Evolutionary conservation across 2,113 vertebrate genomes (phyloP).

Genomic region (Sinocyclocheilus rhinocerous): DNA sequence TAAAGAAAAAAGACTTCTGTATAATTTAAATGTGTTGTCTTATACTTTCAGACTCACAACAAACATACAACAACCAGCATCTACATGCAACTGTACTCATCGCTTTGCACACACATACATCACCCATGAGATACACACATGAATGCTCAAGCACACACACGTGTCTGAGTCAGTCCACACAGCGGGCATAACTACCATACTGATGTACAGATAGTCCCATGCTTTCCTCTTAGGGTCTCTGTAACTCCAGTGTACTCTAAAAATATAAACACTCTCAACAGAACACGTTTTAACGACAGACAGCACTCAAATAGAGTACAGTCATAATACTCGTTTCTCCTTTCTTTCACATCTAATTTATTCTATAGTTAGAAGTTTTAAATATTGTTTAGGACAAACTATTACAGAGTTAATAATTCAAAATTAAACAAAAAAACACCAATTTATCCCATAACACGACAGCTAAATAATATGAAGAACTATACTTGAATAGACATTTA

Average conservation of each 20-base stretch:
- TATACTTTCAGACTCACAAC: neutral
- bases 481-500: neutral
- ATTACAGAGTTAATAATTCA: neutral
- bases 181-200: no score
- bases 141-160: constrained; percentile 33
- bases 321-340: neutral
- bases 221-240: neutral
- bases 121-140: constrained; percentile 24
- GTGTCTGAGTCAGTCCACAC: neutral
- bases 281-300: neutral
- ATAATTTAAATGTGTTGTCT: neutral
- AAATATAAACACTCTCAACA: neutral
- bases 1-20: neutral
- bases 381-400: neutral
- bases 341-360: neutral
- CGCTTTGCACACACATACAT: neutral
- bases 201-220: neutral
- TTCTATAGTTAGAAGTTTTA: neutral
- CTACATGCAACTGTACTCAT: neutral
- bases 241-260: neutral
- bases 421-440: neutral
- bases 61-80: neutral
- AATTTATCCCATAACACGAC: neutral
- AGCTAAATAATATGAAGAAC: neutral
- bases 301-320: neutral